A percentile compares a stretch with the other conserved stretches of the same genome.
These are phyloP conservation scores for Sycophila texana DNA, from an alignment of 2,888 invertebrate species.

Conservation along the genomic window DNA sequence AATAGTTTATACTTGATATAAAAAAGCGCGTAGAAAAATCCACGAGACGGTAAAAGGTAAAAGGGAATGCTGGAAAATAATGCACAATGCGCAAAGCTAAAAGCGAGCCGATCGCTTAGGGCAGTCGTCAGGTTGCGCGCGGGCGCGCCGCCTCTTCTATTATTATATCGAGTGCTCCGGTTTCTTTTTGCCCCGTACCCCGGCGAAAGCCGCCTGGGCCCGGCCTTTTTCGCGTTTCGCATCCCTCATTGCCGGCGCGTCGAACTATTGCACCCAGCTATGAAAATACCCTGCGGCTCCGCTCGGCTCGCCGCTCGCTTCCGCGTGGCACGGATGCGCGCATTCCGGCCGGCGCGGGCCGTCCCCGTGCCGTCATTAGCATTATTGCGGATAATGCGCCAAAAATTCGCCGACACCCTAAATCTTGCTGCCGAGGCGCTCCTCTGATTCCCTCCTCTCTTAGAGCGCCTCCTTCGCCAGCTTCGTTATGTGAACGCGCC, in stretches of 20 bases:
- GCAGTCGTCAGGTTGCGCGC: neutral
- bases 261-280: neutral
- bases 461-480: too few relatives aligned
- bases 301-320: neutral
- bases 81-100: neutral
- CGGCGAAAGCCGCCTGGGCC: neutral
- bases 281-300: slow-evolving; percentile 2
- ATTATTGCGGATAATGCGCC: too few relatives aligned
- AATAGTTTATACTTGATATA: too few relatives aligned
- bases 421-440: too few relatives aligned
- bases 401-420: too few relatives aligned
- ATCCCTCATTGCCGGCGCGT: slow-evolving; percentile 23
- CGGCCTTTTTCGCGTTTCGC: slow-evolving; percentile 29
- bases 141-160: slow-evolving; percentile 39
- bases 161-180: slow-evolving; percentile 51
- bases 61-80: neutral
- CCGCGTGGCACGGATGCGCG: neutral
- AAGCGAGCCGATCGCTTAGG: neutral
- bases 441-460: too few relatives aligned
- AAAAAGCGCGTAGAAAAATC: too few relatives aligned
- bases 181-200: slow-evolving; percentile 38
- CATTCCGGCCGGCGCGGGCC: neutral
- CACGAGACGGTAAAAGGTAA: neutral
- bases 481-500: too few relatives aligned
- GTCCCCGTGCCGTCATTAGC: too few relatives aligned